Evolutionary conservation across 2,113 vertebrate genomes (phyloP).

Genomic region (Scartelaos histophorus): DNA sequence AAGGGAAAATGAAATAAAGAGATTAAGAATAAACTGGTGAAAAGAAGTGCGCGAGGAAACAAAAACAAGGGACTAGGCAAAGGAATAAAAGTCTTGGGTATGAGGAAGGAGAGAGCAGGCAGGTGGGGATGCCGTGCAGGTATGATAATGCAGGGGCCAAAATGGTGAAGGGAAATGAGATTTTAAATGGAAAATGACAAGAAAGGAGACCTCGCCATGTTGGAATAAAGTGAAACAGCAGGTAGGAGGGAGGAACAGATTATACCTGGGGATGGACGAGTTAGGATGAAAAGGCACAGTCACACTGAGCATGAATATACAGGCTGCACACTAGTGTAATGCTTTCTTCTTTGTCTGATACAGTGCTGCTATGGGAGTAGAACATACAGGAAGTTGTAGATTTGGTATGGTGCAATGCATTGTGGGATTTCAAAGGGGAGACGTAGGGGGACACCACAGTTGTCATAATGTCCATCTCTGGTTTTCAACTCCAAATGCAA

Average conservation of each 20-base stretch:
- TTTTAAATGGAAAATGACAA: conserved; percentile 12
- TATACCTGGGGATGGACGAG: neutral
- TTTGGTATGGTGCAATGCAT: neutral
- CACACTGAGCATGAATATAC: neutral
- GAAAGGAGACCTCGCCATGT: conserved; percentile 2
- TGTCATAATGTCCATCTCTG: too few relatives aligned
- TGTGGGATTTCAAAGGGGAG: neutral
- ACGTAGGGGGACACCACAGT: neutral
- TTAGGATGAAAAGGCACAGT: neutral
- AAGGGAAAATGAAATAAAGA: conserved; percentile 29
- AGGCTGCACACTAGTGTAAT: neutral
- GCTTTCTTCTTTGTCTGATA: neutral
- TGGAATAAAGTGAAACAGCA: conserved; percentile 10
- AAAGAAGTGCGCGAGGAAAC: conserved; percentile 15
- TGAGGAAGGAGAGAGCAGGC: conserved; percentile 6
- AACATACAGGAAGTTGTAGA: neutral
- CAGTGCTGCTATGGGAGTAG: neutral
- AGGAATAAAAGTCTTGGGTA: conserved; percentile 4
- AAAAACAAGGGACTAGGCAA: neutral
- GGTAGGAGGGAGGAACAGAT: neutral
- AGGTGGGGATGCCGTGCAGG: neutral
- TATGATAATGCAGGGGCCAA: neutral
- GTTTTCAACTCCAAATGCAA: too few relatives aligned
- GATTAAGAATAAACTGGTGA: conserved; percentile 45
- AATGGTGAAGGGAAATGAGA: conserved; percentile 3